Evolutionary conservation across 2,113 vertebrate genomes (phyloP), one percentile per base, ranked within the genome.

Genomic region (Orientallactaga bullata): DNA sequence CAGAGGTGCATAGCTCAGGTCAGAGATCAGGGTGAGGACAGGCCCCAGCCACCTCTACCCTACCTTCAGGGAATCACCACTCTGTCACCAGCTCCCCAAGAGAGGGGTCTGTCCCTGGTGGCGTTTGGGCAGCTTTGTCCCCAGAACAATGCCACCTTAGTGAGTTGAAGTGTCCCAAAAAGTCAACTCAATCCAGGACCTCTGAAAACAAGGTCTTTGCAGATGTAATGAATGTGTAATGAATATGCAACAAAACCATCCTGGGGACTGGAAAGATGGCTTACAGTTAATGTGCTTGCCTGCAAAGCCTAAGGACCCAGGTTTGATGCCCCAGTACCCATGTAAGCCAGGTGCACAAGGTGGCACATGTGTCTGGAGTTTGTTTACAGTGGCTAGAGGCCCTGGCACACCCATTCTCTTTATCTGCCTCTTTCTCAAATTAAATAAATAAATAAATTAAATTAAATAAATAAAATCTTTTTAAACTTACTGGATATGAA

Each of bases 11-110:
- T 3, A 1, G 65, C 63, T 73, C 30, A 26, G 30, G 69, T 68
- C n/a, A 11, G 65, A 65, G n/a, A 60, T 65, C 80, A 5, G 51
- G 24, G 0, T 32, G 9, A 71, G 85, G n/a, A 47, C 0, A 0
- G 37, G 23, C 32, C 10, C 37, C 58, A 20, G 84, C 26, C 16
- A 39, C 20, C 11, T 21, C 10, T 66, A 58, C 16, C 61, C 16
- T 20, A 4, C 15, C 32, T 66, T 47, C 51, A n/a, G 16, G 35
- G 32, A 11, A 12, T 60, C 78, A 65, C 11, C 2, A 42, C 37
- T 21, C 13, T 2, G 3, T 35, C 91, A 26, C 66, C 12, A 12
- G 13, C 9, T 51, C 78, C 39, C 12, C 24, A 24, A n/a, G 13
- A 16, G 71, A 91, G 21, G n/a, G n/a, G n/a, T n/a, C 26, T 55